Base-by-base conservation (phyloP, 2,888 invertebrate genomes). In the Odontocerum albicorne region DNA sequence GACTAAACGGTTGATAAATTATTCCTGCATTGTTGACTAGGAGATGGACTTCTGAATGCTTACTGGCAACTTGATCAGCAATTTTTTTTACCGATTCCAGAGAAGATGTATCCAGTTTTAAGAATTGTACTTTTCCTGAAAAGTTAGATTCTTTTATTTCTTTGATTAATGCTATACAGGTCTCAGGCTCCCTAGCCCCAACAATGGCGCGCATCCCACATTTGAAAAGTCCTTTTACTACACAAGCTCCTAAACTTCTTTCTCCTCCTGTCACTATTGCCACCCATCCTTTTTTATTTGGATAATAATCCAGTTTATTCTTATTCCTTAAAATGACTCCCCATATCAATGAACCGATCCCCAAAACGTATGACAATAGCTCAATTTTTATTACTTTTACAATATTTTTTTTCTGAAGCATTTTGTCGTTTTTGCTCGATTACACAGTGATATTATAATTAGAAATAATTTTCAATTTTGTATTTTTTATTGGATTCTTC, bases 21-120 rank as follows among this genome's bases (percentile, higher is more conserved):
- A 95, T 85, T 22, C 94, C 96, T 65, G 96, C 94, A 73, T 92
- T 93, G 70, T 93, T 93, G 1, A 93, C 81, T 27, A 94, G 75
- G 62, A 90, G 66, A 67, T 92, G 80, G 47, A 94, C 80, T 67
- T 84, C 79, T 0, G 80, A 69, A 67, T 83, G 84, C 61, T 83
- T 81, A 4, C 77, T 75, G 61, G 81, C 76, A 10, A 95, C 81
- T 54, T 75, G 74, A 22, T 80, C 72, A 1, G 87, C 89, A 70
- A 96, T 96, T 52, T 79, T 72, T 65, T 80, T 82, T 0, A 95
- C 87, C 1, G 93, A 93, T 51, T 82, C 79, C 60, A 91, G 69
- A 10, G 87, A 88, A 44, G 85, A 82, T 49, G 93, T 82, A 68
- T 96, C 92, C 40, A 96, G 72, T 64, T 83, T 72, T 64, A 84